Conservation (phyloP, 2,888 invertebrate species). For the Sminthurinus aureus region DNA sequence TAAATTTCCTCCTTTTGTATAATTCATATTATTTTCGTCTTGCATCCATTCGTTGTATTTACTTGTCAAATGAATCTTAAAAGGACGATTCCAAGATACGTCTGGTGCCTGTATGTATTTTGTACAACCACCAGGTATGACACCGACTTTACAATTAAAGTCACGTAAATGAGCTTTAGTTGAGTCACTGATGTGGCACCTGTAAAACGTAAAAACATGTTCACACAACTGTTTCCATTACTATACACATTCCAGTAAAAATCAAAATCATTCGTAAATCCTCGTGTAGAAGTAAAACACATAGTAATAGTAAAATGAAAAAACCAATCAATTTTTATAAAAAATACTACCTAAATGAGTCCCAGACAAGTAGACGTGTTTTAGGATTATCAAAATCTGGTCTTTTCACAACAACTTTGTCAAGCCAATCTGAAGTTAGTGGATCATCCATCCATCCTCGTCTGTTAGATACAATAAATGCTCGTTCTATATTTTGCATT, state of each 20-base stretch:
- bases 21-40: constrained; percentile 14
- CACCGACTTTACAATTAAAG: constrained; percentile 14
- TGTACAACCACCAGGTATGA: constrained; percentile 39
- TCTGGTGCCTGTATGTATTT: constrained; percentile 38
- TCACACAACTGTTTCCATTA: too few species aligned
- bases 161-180: constrained; percentile 9
- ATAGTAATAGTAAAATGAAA: too few species aligned
- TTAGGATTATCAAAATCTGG: constrained; percentile 9
- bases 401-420: constrained; percentile 14
- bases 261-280: too few species aligned
- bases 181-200: constrained; percentile 29
- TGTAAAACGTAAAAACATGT: too few species aligned
- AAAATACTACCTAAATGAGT: too few species aligned
- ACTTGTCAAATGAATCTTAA: constrained; percentile 28
- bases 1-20: constrained; percentile 28
- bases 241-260: too few species aligned
- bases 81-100: constrained; percentile 40
- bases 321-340: too few species aligned
- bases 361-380: constrained; percentile 27
- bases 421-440: constrained; percentile 21
- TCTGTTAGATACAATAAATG: not conserved
- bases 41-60: constrained; percentile 27
- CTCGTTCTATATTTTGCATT: too few species aligned
- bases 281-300: too few species aligned
- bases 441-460: constrained; percentile 41